Evolutionary conservation across 2,113 vertebrate species (phyloP).

Genomic region (Herpetotheres cachinnans): DNA sequence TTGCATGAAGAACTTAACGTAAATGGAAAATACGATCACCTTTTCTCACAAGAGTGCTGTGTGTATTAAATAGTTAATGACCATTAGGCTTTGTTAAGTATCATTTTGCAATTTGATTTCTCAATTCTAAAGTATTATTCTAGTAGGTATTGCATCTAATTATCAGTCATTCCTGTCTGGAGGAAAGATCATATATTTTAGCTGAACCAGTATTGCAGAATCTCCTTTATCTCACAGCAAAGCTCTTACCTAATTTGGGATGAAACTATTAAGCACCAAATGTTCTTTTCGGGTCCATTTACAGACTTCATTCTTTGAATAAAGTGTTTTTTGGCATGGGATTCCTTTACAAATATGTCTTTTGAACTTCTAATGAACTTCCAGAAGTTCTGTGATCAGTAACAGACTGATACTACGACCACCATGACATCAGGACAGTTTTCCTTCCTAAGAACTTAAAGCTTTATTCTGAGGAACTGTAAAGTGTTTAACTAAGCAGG

Average conservation of each 20-base stretch:
- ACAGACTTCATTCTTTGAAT: neutral
- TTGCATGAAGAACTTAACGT: neutral
- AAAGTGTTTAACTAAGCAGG: neutral
- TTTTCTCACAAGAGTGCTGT: neutral
- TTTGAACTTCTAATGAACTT: neutral
- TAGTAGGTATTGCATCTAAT: neutral
- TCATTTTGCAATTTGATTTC: slow-evolving; percentile 50
- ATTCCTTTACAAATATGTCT: neutral
- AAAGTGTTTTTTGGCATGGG: neutral
- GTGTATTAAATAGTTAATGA: slow-evolving; percentile 19
- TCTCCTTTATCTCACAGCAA: neutral
- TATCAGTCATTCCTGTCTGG: neutral
- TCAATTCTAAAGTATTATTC: neutral
- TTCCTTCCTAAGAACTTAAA: neutral
- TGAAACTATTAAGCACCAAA: neutral
- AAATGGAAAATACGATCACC: neutral
- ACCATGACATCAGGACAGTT: neutral
- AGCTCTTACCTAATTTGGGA: neutral
- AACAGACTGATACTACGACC: neutral
- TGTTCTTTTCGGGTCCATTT: neutral
- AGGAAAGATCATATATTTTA: neutral
- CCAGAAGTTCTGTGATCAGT: neutral
- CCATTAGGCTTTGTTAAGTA: neutral
- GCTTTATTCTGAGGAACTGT: neutral
- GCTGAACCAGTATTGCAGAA: neutral